Evolutionary conservation across 2,888 invertebrate species (phyloP).

Genomic region (Melieria omissa): DNA sequence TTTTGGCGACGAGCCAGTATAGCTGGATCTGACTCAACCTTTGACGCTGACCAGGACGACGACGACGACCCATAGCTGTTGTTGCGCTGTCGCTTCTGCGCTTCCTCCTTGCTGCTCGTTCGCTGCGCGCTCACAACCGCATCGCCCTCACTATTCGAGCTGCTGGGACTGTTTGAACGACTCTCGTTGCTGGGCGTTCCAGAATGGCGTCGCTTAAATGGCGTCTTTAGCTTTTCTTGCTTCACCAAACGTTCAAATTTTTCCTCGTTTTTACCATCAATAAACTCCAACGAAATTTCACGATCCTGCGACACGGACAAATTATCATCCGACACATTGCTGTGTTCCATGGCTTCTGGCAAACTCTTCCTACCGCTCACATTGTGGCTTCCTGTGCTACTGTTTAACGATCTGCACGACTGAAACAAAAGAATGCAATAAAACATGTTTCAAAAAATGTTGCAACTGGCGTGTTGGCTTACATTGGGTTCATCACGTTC

Average conservation of each 20-base stretch:
- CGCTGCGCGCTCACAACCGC: slow-evolving; percentile 13
- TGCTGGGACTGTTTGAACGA: slow-evolving; percentile 60
- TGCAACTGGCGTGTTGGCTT: neutral
- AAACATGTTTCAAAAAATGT: neutral
- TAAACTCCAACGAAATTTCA: slow-evolving; percentile 48
- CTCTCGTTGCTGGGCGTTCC: slow-evolving; percentile 59
- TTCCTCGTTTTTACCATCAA: slow-evolving; percentile 62
- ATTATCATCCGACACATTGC: neutral
- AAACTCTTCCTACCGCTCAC: neutral
- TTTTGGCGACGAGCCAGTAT: slow-evolving; percentile 85
- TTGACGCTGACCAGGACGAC: slow-evolving; percentile 55
- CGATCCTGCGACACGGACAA: slow-evolving; percentile 20
- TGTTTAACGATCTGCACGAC: slow-evolving; percentile 3
- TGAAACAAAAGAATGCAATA: neutral
- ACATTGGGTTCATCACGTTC: slow-evolving; percentile 4
- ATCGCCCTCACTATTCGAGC: slow-evolving; percentile 45
- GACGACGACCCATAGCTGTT: slow-evolving; percentile 61
- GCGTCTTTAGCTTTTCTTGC: slow-evolving; percentile 65
- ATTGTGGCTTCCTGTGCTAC: neutral
- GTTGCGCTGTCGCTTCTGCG: slow-evolving; percentile 58
- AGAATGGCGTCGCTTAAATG: slow-evolving; percentile 65
- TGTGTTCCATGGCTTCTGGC: neutral
- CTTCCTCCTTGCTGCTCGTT: slow-evolving; percentile 46
- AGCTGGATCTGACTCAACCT: slow-evolving; percentile 76
- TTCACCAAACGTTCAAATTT: slow-evolving; percentile 64